phyloP scores from a whole-genome alignment of 2,888 invertebrate species.

The Hipparchia semele region DNA sequence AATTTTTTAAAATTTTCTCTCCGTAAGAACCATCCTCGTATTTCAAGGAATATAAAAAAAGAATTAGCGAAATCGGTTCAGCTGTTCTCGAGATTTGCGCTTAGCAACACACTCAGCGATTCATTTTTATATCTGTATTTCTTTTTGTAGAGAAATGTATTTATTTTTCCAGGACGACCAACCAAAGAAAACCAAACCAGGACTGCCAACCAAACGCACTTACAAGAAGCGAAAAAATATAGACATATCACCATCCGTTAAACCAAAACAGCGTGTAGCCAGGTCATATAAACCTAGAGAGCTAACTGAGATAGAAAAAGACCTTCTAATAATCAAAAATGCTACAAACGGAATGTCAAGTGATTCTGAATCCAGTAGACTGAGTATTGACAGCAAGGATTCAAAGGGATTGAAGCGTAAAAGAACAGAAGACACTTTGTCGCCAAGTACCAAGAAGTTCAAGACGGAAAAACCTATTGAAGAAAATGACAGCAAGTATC shows the following conservation, averaged over 20 bases:
- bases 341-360: conserved; percentile 65
- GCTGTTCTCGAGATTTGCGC: no score
- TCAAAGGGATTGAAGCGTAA: conserved; percentile 57
- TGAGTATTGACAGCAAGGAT: conserved; percentile 52
- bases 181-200: conserved; percentile 58
- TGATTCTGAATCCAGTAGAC: conserved; percentile 57
- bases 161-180: conserved; percentile 61
- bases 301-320: conserved; percentile 73
- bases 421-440: conserved; percentile 49
- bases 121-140: no score
- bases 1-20: no score
- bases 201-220: conserved; percentile 52
- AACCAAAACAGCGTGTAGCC: conserved; percentile 56
- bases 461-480: conserved; percentile 38
- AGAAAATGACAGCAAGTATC: not conserved
- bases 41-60: no score
- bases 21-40: no score
- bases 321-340: conserved; percentile 69
- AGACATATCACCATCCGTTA: conserved; percentile 61
- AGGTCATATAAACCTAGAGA: conserved; percentile 64
- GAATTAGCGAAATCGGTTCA: no score
- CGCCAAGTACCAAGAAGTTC: conserved; percentile 45
- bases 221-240: conserved; percentile 66
- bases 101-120: no score
- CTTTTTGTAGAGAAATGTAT: no score